Percentiles rank a stretch among this genome's conserved stretches.
These are phyloP conservation scores for Pristionchus arcanus DNA, from an alignment of 2,888 invertebrate genomes.

Conservation along the genomic window DNA sequence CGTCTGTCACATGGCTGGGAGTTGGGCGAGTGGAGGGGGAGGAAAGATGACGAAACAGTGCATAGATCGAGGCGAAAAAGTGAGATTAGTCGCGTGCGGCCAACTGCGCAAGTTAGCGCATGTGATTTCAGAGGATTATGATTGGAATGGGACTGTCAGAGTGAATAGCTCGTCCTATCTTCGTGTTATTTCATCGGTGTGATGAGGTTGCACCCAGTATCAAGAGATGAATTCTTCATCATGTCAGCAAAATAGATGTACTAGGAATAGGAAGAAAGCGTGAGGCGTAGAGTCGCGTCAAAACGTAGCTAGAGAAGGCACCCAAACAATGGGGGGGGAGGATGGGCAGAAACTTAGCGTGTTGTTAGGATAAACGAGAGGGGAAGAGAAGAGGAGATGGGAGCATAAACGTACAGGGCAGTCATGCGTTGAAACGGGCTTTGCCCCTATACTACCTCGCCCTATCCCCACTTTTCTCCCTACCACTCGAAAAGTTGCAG, in stretches of 20 bases:
- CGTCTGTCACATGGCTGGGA: conserved; percentile 2
- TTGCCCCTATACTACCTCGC: not conserved
- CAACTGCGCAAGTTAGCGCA: not conserved
- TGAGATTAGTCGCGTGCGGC: not conserved
- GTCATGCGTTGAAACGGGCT: conserved; percentile 20
- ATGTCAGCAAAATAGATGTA: too few species aligned
- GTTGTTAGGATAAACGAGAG: not conserved
- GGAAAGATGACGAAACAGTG: not conserved
- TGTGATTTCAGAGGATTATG: not conserved
- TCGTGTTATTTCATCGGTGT: too few species aligned
- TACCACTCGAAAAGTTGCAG: conserved; percentile 43
- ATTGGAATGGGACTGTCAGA: too few species aligned
- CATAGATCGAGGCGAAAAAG: not conserved
- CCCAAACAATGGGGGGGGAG: not conserved
- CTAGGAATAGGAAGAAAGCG: not conserved
- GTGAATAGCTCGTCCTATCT: too few species aligned
- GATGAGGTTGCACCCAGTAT: too few species aligned
- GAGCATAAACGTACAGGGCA: not conserved
- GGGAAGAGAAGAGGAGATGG: not conserved
- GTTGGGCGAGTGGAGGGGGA: not conserved
- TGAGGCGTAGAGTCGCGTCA: not conserved
- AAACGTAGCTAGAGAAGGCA: not conserved
- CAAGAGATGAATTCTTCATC: too few species aligned
- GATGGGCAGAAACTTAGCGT: not conserved
- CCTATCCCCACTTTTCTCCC: conserved; percentile 2